A percentile compares a stretch with the other conserved stretches of the same genome.
Evolutionary conservation across 2,797 vertebrate species (phyloP).

Genomic region (Myotis findleyi): DNA sequence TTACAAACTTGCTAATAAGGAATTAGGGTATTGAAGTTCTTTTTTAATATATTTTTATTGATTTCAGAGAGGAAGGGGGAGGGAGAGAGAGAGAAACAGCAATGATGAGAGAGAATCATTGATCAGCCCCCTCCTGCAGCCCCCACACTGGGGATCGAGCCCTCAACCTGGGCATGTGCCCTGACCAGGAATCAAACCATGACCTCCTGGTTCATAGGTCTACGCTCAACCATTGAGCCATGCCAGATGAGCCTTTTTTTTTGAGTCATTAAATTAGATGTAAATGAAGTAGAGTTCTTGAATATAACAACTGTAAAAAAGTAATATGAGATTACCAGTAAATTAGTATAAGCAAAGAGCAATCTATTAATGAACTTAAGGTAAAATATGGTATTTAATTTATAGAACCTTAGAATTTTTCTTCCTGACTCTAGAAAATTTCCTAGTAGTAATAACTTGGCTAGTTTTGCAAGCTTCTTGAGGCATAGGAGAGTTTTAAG

Average conservation of each 20-base stretch:
- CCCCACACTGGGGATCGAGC: too few species aligned
- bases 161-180: too few species aligned
- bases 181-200: too few species aligned
- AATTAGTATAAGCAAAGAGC: not conserved
- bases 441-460: not conserved
- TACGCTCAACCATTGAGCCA: too few species aligned
- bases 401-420: constrained; percentile 39
- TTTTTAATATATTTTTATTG: too few species aligned
- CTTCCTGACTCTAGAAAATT: not conserved
- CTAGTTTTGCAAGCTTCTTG: not conserved
- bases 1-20: constrained; percentile 23
- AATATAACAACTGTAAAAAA: constrained; percentile 13
- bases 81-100: too few species aligned
- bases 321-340: not conserved
- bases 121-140: too few species aligned
- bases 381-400: constrained; percentile 20
- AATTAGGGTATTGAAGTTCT: constrained; percentile 11
- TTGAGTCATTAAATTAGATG: constrained; percentile 11
- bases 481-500: not conserved
- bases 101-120: too few species aligned
- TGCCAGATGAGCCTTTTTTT: not conserved
- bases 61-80: too few species aligned
- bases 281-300: not conserved
- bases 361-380: not conserved
- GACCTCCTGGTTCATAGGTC: too few species aligned